phyloP scores from a whole-genome alignment of 2,888 invertebrate genomes.

The Galeopsomyia nigrocyanea region DNA sequence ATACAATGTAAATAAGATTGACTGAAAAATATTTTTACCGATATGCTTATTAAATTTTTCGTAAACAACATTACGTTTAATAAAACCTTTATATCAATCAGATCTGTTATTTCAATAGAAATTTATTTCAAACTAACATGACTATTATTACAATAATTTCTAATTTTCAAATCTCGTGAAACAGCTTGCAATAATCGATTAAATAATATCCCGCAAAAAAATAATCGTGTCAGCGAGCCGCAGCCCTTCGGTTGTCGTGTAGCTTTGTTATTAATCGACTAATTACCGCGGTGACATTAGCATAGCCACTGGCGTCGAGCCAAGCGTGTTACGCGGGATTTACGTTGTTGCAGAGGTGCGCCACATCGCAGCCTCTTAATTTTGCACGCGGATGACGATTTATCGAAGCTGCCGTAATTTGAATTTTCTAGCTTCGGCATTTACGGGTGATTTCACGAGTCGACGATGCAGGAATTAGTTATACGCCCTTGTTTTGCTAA shows the following conservation, averaged over 20 bases:
- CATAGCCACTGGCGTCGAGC: not conserved
- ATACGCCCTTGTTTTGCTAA: too few relatives aligned
- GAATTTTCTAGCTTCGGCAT: slow-evolving; percentile 1
- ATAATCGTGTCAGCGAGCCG: not conserved
- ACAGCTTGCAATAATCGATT: slow-evolving; percentile 47
- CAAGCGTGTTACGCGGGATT: not conserved
- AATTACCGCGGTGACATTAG: not conserved
- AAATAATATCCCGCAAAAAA: slow-evolving; percentile 17
- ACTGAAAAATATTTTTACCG: too few relatives aligned
- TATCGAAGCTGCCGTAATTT: not conserved
- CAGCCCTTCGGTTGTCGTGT: not conserved
- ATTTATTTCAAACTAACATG: too few relatives aligned
- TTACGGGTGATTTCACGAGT: not conserved
- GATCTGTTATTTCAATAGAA: too few relatives aligned
- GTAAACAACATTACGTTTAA: too few relatives aligned
- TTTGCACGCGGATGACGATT: slow-evolving; percentile 9
- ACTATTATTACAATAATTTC: too few relatives aligned
- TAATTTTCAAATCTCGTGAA: too few relatives aligned
- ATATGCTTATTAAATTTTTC: too few relatives aligned
- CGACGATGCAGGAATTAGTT: not conserved
- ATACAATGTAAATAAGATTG: too few relatives aligned
- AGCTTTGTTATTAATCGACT: slow-evolving; percentile 19
- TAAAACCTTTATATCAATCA: too few relatives aligned
- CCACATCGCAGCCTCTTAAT: not conserved
- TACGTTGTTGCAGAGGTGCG: slow-evolving; percentile 8